phyloP scores from a whole-genome alignment of 2,797 vertebrate species.

The Ispidina lecontei region DNA sequence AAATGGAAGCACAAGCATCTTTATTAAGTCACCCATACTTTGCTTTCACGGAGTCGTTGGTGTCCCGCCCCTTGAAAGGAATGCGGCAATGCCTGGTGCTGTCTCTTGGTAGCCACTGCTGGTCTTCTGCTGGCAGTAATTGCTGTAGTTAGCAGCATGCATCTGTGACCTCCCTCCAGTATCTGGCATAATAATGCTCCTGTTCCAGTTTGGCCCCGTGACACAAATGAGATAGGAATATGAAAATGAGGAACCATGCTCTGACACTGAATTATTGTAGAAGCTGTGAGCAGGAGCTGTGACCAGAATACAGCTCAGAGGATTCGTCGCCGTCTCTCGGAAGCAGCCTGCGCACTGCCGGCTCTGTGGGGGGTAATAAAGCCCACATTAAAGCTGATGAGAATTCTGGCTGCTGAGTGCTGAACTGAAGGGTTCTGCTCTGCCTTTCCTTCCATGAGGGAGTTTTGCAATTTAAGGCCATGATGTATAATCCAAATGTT shows the following conservation, averaged over 20 bases:
- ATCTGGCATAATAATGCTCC: not conserved
- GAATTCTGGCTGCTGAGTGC: not conserved
- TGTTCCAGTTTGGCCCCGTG: not conserved
- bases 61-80: not conserved
- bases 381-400: not conserved
- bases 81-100: fast-evolving
- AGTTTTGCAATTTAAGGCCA: not conserved
- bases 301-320: not conserved
- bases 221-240: not conserved
- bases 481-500: not conserved
- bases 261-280: not conserved
- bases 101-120: fast-evolving
- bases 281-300: not conserved
- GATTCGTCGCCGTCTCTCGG: fast-evolving
- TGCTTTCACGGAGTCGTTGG: fast-evolving
- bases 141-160: not conserved
- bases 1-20: not conserved
- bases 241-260: not conserved
- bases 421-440: not conserved
- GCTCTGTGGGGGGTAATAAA: not conserved
- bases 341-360: not conserved
- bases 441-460: not conserved
- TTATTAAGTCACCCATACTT: not conserved
- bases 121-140: not conserved
- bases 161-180: not conserved